phyloP scores from a whole-genome alignment of 1,140 invertebrate species.

The Luehdorfia chinensis region DNA sequence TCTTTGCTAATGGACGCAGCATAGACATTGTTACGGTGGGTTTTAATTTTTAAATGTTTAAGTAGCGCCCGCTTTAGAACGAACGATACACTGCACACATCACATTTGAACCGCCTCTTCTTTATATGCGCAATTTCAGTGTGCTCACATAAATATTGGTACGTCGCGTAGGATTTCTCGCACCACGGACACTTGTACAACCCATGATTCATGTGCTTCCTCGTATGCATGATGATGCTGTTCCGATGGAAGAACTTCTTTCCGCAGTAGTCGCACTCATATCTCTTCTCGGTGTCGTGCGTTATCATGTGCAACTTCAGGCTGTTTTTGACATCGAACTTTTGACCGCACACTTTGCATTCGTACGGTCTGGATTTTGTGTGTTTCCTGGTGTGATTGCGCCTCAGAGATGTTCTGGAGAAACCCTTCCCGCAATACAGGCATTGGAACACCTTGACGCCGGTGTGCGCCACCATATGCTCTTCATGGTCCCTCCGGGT shows the following conservation, averaged over 20 bases:
- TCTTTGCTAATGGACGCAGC: too few species aligned
- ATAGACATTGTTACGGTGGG: background rate
- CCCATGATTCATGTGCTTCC: slow-evolving; percentile 3
- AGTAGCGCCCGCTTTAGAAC: background rate
- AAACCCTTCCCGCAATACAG: slow-evolving; percentile 18
- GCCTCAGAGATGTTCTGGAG: background rate
- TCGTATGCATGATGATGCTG: slow-evolving; percentile 4
- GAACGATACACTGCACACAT: background rate
- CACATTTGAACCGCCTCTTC: slow-evolving; percentile 16
- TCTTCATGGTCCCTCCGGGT: background rate
- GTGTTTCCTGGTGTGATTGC: slow-evolving; percentile 13
- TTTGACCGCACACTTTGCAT: slow-evolving; percentile 13
- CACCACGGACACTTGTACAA: slow-evolving; percentile 13
- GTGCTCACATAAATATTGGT: background rate
- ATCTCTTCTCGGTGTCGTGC: slow-evolving; percentile 9
- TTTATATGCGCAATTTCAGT: background rate
- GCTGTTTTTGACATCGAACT: background rate
- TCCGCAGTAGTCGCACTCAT: slow-evolving; percentile 15
- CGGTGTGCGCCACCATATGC: slow-evolving; percentile 20
- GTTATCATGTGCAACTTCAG: background rate
- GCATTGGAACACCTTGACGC: slow-evolving; percentile 18
- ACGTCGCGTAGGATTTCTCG: background rate
- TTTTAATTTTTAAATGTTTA: background rate
- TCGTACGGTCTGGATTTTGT: slow-evolving; percentile 15
- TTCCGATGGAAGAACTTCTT: slow-evolving; percentile 3